phyloP scores from a whole-genome alignment of 2,888 invertebrate genomes.

The Microchrysa polita region DNA sequence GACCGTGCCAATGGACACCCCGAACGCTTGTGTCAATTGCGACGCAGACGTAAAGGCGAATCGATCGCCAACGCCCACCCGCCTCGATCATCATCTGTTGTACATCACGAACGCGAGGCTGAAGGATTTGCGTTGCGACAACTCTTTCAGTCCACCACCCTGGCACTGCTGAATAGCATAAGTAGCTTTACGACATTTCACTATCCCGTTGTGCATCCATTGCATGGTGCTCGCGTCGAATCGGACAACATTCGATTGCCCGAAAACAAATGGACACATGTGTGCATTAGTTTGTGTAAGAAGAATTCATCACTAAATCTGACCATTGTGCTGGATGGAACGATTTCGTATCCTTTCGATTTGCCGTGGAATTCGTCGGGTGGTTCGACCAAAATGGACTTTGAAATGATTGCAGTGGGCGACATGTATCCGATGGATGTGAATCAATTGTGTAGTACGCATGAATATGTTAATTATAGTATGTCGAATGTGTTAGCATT shows the following conservation, averaged over 20 bases:
- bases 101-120: not conserved
- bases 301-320: slow-evolving; percentile 57
- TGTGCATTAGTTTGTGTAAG: slow-evolving; percentile 58
- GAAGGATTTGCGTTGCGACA: slow-evolving; percentile 56
- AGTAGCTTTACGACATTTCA: slow-evolving; percentile 59
- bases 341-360: slow-evolving; percentile 57
- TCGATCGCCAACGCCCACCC: not conserved
- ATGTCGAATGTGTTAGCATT: slow-evolving; percentile 62
- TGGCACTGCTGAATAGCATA: slow-evolving; percentile 60
- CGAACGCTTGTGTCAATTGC: slow-evolving; percentile 20
- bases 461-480: slow-evolving; percentile 54
- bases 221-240: slow-evolving; percentile 57
- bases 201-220: slow-evolving; percentile 52
- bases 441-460: slow-evolving; percentile 55
- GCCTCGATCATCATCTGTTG: not conserved
- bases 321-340: slow-evolving; percentile 58
- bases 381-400: slow-evolving; percentile 54
- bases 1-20: not conserved
- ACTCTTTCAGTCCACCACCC: slow-evolving; percentile 60
- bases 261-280: slow-evolving; percentile 61
- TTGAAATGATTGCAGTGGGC: slow-evolving; percentile 60
- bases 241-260: slow-evolving; percentile 57
- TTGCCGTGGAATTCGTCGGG: slow-evolving; percentile 56
- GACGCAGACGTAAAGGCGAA: slow-evolving; percentile 42
- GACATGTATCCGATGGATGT: slow-evolving; percentile 17